Percentiles rank a stretch among this genome's conserved stretches.
Evolutionary conservation across 1,140 invertebrate species (phyloP).

Genomic region (Polyergus mexicanus): DNA sequence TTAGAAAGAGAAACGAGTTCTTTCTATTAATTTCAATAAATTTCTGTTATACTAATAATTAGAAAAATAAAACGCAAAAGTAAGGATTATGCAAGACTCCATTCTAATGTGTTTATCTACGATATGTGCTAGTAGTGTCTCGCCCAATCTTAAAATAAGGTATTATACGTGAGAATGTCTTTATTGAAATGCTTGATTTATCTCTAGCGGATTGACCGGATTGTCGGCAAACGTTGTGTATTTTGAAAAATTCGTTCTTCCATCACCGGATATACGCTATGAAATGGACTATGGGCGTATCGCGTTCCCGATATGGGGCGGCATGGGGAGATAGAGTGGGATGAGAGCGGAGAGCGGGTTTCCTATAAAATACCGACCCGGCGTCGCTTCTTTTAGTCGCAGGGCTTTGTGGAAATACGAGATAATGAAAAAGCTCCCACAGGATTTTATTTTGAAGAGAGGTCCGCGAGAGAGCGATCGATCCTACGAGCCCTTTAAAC

Average conservation of each 20-base stretch:
- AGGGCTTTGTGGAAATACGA: conserved; percentile 31
- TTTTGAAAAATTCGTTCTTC: conserved; percentile 54
- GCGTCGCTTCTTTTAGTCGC: conserved; percentile 55
- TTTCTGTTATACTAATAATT: background rate
- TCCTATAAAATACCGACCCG: conserved; percentile 61
- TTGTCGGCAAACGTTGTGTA: conserved; percentile 38
- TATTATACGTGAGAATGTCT: background rate
- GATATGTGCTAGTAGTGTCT: background rate
- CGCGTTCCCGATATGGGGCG: conserved; percentile 37
- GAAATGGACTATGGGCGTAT: conserved; percentile 57
- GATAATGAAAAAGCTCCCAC: conserved; percentile 63
- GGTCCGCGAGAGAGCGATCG: conserved; percentile 51
- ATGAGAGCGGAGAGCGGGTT: conserved; percentile 19
- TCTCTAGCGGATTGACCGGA: background rate
- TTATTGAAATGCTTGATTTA: conserved; percentile 7
- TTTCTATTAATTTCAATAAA: background rate
- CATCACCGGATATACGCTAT: conserved; percentile 30
- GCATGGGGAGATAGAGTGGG: background rate
- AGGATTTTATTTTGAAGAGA: conserved; percentile 59
- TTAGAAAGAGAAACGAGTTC: background rate
- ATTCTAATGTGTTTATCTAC: background rate
- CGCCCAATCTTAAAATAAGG: background rate
- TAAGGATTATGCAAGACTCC: no score
- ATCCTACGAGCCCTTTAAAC: conserved; percentile 61
- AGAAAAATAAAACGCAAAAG: background rate